These are phyloP conservation scores for Frankliniella fusca DNA, from an alignment of 2,888 invertebrate genomes.

Conservation along the genomic window DNA sequence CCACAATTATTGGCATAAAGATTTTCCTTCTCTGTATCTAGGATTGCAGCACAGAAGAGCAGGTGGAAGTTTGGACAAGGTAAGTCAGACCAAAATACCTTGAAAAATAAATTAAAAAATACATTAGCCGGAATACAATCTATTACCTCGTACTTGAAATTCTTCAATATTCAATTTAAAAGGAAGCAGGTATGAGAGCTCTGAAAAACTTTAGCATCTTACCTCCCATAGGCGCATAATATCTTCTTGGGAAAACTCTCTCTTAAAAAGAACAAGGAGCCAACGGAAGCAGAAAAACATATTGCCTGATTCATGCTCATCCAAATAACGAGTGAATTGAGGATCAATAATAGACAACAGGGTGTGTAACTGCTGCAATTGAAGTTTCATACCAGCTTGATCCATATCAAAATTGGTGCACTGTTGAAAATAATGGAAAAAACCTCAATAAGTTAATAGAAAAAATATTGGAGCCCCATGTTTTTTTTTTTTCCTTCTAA, in stretches of 20 bases:
- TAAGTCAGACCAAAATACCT: conserved; percentile 78
- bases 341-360: conserved; percentile 79
- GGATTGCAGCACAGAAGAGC: conserved; percentile 85
- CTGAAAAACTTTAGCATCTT: conserved; percentile 30
- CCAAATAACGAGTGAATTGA: conserved; percentile 77
- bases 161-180: background rate
- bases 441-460: conserved; percentile 13
- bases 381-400: conserved; percentile 93
- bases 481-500: too few relatives aligned
- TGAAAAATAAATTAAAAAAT: conserved; percentile 33
- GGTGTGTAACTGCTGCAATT: conserved; percentile 77
- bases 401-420: conserved; percentile 93
- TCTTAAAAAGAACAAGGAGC: conserved; percentile 91
- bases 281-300: conserved; percentile 99
- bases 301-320: conserved; percentile 83
- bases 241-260: conserved; percentile 84
- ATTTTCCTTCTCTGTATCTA: conserved; percentile 80
- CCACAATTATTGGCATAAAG: conserved; percentile 91
- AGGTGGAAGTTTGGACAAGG: conserved; percentile 95
- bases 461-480: background rate
- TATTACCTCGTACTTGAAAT: background rate
- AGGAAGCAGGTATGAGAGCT: background rate
- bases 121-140: background rate
- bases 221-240: conserved; percentile 94
- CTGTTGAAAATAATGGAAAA: conserved; percentile 49